Evolutionary conservation across 2,888 invertebrate genomes (phyloP).

Genomic region (Lacanobia oleracea): DNA sequence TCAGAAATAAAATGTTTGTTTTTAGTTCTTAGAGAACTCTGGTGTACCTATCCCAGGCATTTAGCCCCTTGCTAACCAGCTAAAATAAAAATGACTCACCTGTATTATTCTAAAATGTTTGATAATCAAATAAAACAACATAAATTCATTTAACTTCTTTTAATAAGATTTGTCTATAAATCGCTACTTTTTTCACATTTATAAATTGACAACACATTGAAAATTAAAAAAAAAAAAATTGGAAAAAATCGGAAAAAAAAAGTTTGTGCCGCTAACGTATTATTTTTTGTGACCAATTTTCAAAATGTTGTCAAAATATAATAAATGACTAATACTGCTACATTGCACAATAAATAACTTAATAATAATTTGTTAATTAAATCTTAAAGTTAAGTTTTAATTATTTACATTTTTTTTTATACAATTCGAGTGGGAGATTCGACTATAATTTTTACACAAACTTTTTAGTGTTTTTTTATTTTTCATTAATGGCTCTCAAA

Average conservation of each 20-base stretch:
- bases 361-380: constrained; percentile 76
- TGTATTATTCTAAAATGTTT: not conserved
- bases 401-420: constrained; percentile 70
- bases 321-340: constrained; percentile 87
- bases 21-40: not conserved
- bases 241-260: constrained; percentile 12
- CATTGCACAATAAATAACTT: constrained; percentile 91
- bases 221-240: constrained; percentile 14
- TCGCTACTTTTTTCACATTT: constrained; percentile 77
- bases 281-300: constrained; percentile 44
- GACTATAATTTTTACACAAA: constrained; percentile 67
- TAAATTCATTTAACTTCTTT: constrained; percentile 75
- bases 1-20: too few species aligned
- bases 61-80: not conserved
- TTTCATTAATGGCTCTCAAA: constrained; percentile 39
- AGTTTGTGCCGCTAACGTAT: constrained; percentile 14
- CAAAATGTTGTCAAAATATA: constrained; percentile 76
- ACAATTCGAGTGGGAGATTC: constrained; percentile 81
- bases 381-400: constrained; percentile 73
- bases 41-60: not conserved
- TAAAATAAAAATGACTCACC: too few species aligned
- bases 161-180: constrained; percentile 84
- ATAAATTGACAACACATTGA: constrained; percentile 69
- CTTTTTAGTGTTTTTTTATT: constrained; percentile 25
- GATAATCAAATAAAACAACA: constrained; percentile 61